phyloP scores from a whole-genome alignment of 2,797 vertebrate genomes.

The Danio tinwini region DNA sequence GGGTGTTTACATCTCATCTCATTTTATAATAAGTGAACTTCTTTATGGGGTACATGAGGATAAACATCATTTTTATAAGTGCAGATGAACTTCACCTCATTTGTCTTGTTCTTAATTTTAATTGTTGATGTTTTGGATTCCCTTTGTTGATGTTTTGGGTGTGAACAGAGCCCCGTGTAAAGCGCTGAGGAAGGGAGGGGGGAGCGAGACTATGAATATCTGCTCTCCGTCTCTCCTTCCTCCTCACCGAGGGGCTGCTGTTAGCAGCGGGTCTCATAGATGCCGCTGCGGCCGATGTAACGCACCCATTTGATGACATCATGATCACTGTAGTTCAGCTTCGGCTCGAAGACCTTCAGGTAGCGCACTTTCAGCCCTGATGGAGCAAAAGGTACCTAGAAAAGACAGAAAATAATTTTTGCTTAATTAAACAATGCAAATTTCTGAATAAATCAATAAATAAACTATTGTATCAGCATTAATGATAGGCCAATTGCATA shows the following conservation, averaged over 20 bases:
- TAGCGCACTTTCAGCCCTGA: slow-evolving; percentile 92
- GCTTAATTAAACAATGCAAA: neutral
- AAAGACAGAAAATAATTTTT: neutral
- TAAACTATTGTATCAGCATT: neutral
- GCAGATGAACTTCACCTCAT: slow-evolving; percentile 12
- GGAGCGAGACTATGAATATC: slow-evolving; percentile 42
- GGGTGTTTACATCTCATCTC: slow-evolving; percentile 42
- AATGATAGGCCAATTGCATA: neutral
- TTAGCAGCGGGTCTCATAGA: slow-evolving; percentile 92
- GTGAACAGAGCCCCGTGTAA: slow-evolving; percentile 50
- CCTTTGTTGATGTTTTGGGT: slow-evolving; percentile 17
- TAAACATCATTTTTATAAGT: slow-evolving; percentile 13
- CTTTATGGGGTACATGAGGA: neutral
- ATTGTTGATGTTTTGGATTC: slow-evolving; percentile 24
- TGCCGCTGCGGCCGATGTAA: slow-evolving; percentile 90
- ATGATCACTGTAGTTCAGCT: slow-evolving; percentile 94
- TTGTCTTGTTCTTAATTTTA: slow-evolving; percentile 33
- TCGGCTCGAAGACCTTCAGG: slow-evolving; percentile 91
- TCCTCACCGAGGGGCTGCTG: slow-evolving; percentile 22
- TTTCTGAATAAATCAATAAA: too few species aligned
- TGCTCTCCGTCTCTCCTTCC: slow-evolving; percentile 25
- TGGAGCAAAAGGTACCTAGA: slow-evolving; percentile 87
- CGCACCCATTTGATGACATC: slow-evolving; percentile 94
- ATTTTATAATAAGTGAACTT: slow-evolving; percentile 31
- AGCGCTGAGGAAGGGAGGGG: slow-evolving; percentile 40